Evolutionary conservation across 1,140 invertebrate species (phyloP), one percentile per base, ranked within the genome.

Genomic region (Berghia stephanieae): DNA sequence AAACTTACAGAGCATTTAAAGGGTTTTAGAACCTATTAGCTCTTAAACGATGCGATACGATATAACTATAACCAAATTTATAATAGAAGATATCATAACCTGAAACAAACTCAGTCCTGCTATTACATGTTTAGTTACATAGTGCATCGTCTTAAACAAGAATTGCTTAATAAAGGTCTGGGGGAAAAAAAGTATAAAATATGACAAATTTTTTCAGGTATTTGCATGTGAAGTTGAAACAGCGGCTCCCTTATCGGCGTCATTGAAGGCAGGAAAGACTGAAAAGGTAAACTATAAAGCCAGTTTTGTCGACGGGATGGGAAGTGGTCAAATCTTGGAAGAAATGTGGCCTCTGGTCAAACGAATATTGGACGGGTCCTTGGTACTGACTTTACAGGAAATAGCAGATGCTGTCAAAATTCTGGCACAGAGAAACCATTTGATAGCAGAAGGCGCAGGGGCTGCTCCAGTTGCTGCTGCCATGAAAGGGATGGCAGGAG

Each of bases 301-400:
- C 6, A 81, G 81, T 55, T 88, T 87, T 82, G 83, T 86, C 2
- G 86, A 88, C 78, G 85, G 86, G 5, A 88, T 88, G 38, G 86
- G 86, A 18, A 80, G 85, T 0, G 82, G 82, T 57, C 75, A 79
- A n/a, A 80, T 87, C 18, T 67, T 88, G 10, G 67, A 78, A 21
- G 79, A 84, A 40, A 86, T 88, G 84, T 88, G 86, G 86, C 83
- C 82, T 6, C 68, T 87, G 21, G 85, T 84, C n/a, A 69, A 80
- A 10, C 72, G 72, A 34, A 70, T 85, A 3, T 63, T 87, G 1
- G 78, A 79, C 34, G 84, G 82, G 42, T 84, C 86, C 10, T 69
- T 88, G 6, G 86, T 87, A 10, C 82, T 85, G 1, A 79, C 44
- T 13, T 63, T 86, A 67, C 63, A 83, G 52, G 79, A 87, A 72